Evolutionary conservation across 2,113 vertebrate species (phyloP).

Genomic region (Callionymus lyra): DNA sequence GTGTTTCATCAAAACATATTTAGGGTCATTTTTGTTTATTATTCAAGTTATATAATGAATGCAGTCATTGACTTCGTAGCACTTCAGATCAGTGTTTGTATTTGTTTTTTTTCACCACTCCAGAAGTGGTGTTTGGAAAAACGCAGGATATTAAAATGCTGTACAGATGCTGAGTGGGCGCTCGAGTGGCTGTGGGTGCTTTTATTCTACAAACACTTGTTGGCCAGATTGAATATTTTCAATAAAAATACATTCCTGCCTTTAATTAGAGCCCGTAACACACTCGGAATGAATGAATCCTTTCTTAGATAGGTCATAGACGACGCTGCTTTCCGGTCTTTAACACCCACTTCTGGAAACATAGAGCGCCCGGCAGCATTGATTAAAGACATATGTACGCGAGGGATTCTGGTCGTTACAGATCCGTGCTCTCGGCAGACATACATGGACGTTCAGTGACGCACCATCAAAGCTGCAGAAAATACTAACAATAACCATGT

Average conservation of each 20-base stretch:
- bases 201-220: slow-evolving; percentile 19
- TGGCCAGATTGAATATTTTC: slow-evolving; percentile 36
- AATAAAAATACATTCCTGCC: slow-evolving; percentile 36
- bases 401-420: slow-evolving; percentile 1
- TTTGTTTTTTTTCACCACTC: background rate
- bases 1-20: too few relatives aligned
- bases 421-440: background rate
- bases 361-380: slow-evolving; percentile 2
- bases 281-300: slow-evolving; percentile 20
- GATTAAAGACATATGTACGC: slow-evolving; percentile 24
- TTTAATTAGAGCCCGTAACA: slow-evolving; percentile 36
- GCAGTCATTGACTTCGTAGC: background rate
- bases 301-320: slow-evolving; percentile 20
- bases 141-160: slow-evolving; percentile 3
- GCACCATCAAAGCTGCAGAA: background rate
- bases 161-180: slow-evolving; percentile 12
- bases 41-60: background rate
- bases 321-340: slow-evolving; percentile 24
- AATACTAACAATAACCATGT: too few relatives aligned
- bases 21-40: too few relatives aligned
- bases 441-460: slow-evolving; percentile 3
- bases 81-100: background rate
- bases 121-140: slow-evolving; percentile 8
- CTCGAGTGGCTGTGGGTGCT: slow-evolving; percentile 5
- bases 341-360: slow-evolving; percentile 36